Base-by-base conservation (phyloP, 2,888 invertebrate genomes). In the Achlya flavicornis region DNA sequence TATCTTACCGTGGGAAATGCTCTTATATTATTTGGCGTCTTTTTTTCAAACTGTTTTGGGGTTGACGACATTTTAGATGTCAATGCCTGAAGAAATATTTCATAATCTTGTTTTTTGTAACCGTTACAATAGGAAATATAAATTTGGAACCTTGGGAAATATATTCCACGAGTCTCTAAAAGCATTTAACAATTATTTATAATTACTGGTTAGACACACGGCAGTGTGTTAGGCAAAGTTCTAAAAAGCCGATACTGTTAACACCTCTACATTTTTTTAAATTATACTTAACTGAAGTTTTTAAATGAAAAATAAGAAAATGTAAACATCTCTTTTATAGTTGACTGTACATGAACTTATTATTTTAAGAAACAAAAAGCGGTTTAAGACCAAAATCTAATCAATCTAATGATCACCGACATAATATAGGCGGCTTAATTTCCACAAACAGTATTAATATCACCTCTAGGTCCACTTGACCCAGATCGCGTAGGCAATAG, bases 401-500 rank as follows among this genome's bases (percentile, higher is more conserved):
- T 16, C 10, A 19, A 53, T 19, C 53, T 19, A 19, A 53, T 53
- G 19, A 46, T 46, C 46, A n/a, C n/a, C 16, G 19, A 53, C 19
- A 5, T 16, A 19, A 43, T 41, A 41, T 16, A 12, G 26, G 11
- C 19, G 41, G 26, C 19, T 19, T 12, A 12, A 38, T 38, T 33
- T 35, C 33, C 59, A 41, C 59, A 16, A 19, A n/a, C 32, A 58
- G 58, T 59, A 41, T 16, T 12, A 41, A 26, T 26, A 43, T 8
- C 35, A 60, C 53, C 7, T 53, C 53, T 19, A 60, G 19, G 3
- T 41, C 68, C 65, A 68, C 68, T 75, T 75, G 76, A 76, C 76
- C 75, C 63, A 76, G 60, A 66, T 76, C 61, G 57, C 65, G 71
- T 61, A 68, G 71, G 66, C 58, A 64, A 61, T 61, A 67, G 64